Base-by-base conservation (phyloP, 2,888 invertebrate genomes). In the Parthenolecanium corni region DNA sequence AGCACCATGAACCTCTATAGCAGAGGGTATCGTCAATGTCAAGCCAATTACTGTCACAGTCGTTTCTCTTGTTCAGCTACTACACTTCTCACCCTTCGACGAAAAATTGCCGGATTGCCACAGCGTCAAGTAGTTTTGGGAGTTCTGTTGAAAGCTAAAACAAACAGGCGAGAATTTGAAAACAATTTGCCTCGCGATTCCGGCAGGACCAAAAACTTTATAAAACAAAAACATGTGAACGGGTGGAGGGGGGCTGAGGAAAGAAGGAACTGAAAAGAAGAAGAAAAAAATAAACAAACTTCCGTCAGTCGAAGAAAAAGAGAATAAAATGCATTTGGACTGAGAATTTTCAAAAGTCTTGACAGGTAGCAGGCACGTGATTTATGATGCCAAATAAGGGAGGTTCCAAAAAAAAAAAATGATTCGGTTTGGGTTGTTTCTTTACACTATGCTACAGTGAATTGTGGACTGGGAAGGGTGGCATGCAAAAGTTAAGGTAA, bases 11-110 rank as follows among this genome's bases (percentile, higher is more conserved):
- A 44, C 21, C 49, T 21, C n/a, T n/a, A n/a, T n/a, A 49, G 36
- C 51, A 36, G 31, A 31, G 40, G 61, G 61, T 51, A 61, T 31
- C 49, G 51, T 61, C 49, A 51, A 61, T 61, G 61, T 61, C 61
- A 61, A 51, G 61, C 61, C 61, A 61, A 61, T 61, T 61, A 61
- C 61, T 61, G 61, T 61, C 61, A 61, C 61, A 61, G 61, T 61
- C 38, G 51, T 61, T 61, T 23, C 51, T 31, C 42, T 31, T 31
- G 38, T 42, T 54, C 40, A n/a, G n/a, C n/a, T 21, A 36, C 18
- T 38, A 36, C 16, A 24, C 49, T 25, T 24, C 31, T 11, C 44
- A 16, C 16, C 18, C 31, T 31, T 31, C 31, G 31, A 31, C 31
- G 31, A 31, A 31, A 31, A 31, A 31, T 31, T 31, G 31, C 31